phyloP scores from a whole-genome alignment of 2,113 vertebrate genomes.

The Equus quagga region DNA sequence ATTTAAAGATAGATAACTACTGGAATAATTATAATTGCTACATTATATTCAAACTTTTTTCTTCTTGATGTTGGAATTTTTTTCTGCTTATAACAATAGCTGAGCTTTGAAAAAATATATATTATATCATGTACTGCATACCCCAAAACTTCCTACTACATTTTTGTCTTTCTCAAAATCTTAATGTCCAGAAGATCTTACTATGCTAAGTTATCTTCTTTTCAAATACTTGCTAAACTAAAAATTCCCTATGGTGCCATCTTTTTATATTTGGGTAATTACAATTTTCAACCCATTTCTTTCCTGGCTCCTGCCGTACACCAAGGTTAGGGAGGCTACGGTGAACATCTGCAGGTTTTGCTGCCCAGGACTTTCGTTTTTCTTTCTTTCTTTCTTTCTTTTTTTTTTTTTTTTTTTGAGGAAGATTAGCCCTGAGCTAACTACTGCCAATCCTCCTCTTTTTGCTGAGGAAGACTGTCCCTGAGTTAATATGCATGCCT shows the following conservation, averaged over 20 bases:
- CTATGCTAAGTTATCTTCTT: not conserved
- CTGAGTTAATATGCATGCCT: no score
- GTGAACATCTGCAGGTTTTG: not conserved
- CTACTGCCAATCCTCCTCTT: no score
- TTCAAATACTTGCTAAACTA: not conserved
- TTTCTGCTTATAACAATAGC: not conserved
- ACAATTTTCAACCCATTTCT: not conserved
- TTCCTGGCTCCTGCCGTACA: not conserved
- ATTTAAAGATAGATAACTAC: not conserved
- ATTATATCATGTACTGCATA: not conserved
- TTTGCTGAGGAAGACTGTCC: no score
- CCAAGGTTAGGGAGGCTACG: not conserved
- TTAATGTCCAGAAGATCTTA: not conserved
- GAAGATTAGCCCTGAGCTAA: no score
- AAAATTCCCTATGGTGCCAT: not conserved
- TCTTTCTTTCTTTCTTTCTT: no score
- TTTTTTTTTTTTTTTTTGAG: no score
- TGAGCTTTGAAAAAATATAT: not conserved
- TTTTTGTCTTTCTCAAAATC: conserved; percentile 17
- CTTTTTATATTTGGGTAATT: not conserved
- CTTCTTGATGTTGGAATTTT: not conserved
- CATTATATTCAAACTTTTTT: conserved; percentile 19
- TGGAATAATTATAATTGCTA: not conserved
- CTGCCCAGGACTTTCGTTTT: not conserved
- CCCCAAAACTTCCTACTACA: not conserved